These are phyloP conservation scores for Drosophila murphyi DNA, from an alignment of 1,140 invertebrate species.

Conservation along the genomic window DNA sequence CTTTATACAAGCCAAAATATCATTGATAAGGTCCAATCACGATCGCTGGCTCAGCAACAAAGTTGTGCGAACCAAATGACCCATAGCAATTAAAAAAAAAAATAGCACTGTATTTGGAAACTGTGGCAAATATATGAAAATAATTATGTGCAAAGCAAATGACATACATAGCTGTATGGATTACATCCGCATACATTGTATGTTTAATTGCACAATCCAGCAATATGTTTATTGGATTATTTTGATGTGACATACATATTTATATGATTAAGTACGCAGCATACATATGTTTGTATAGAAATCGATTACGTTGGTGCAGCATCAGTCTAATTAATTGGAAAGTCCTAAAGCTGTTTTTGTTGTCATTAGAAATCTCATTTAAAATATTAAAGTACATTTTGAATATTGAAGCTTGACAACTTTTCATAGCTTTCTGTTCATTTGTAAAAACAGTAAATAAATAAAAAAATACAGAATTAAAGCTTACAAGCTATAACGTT, in stretches of 20 bases:
- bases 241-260: neutral
- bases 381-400: too few species aligned
- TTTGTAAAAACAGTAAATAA: too few species aligned
- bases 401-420: too few species aligned
- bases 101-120: neutral
- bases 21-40: slow-evolving; percentile 21
- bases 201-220: neutral
- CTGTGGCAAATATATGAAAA: neutral
- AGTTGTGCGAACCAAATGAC: slow-evolving; percentile 9
- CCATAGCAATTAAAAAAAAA: neutral
- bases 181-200: neutral
- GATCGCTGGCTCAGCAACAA: slow-evolving; percentile 17
- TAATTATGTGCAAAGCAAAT: neutral
- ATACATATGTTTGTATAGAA: too few species aligned
- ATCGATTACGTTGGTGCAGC: too few species aligned
- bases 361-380: too few species aligned
- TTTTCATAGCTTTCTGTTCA: too few species aligned
- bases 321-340: too few species aligned
- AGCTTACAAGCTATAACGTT: too few species aligned
- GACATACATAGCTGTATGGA: neutral
- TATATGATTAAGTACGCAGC: too few species aligned
- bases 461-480: too few species aligned
- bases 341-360: too few species aligned
- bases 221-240: neutral
- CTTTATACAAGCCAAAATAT: slow-evolving; percentile 5